Conservation (phyloP, 2,888 invertebrate species). For the Cerastis rubricosa region DNA sequence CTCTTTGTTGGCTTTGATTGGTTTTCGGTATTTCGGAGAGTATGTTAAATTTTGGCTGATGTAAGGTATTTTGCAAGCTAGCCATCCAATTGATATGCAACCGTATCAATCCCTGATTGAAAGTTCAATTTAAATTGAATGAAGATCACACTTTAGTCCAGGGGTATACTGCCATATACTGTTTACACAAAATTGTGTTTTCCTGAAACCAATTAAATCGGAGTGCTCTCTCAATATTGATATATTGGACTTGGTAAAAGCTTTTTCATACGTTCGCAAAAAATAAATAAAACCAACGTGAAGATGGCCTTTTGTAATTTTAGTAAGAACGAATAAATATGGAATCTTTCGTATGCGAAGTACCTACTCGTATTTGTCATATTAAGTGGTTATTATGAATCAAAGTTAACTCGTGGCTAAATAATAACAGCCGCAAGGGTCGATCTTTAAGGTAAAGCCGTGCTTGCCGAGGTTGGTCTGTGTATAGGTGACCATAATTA, state of each 20-base stretch:
- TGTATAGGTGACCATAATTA: too few relatives aligned
- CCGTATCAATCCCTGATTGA: background rate
- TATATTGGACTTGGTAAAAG: conserved; percentile 16
- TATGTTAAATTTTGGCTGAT: conserved; percentile 26
- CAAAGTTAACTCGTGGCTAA: too few relatives aligned
- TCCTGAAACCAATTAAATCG: conserved; percentile 12
- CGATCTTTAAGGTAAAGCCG: too few relatives aligned
- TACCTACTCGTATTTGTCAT: too few relatives aligned
- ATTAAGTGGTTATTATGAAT: too few relatives aligned
- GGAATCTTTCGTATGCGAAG: background rate
- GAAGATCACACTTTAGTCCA: background rate
- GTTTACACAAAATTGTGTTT: background rate
- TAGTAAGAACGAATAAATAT: background rate
- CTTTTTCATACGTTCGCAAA: background rate
- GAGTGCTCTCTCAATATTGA: conserved; percentile 14
- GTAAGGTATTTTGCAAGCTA: conserved; percentile 34
- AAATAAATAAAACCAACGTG: background rate
- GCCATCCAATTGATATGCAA: conserved; percentile 9
- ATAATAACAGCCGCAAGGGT: too few relatives aligned
- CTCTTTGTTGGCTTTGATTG: conserved; percentile 55
- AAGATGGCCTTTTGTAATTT: background rate
- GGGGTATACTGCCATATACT: background rate
- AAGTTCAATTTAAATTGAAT: background rate
- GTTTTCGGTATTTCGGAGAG: conserved; percentile 45
- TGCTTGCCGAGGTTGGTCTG: too few relatives aligned